Evolutionary conservation across 2,113 vertebrate genomes (phyloP).

Genomic region (Leptocoma aspasia): DNA sequence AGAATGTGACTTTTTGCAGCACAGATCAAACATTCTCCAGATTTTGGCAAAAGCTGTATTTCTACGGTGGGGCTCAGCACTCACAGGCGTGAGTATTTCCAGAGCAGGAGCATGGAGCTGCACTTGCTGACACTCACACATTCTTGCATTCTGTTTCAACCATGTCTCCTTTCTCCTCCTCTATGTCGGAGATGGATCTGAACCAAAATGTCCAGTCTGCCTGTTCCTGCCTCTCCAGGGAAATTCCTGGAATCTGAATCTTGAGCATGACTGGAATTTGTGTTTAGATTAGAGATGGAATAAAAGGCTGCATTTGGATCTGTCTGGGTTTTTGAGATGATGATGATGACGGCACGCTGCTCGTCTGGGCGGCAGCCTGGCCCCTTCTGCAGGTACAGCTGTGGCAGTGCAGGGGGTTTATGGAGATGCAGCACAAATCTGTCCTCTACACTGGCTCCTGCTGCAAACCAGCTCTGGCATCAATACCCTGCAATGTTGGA

Average conservation of each 20-base stretch:
- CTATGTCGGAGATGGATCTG: not conserved
- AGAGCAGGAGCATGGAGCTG: slow-evolving; percentile 39
- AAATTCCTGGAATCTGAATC: slow-evolving; percentile 24
- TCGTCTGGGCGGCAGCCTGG: not conserved
- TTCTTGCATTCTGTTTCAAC: slow-evolving; percentile 48
- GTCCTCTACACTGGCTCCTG: not conserved
- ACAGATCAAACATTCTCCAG: slow-evolving; percentile 50
- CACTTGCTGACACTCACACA: slow-evolving; percentile 59
- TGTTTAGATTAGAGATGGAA: not conserved
- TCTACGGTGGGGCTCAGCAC: not conserved
- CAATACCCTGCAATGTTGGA: rapidly evolving
- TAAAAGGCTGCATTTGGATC: not conserved
- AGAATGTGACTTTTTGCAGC: slow-evolving; percentile 58
- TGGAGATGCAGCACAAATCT: not conserved
- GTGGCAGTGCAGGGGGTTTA: not conserved
- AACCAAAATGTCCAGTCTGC: slow-evolving; percentile 48
- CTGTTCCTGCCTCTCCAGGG: not conserved
- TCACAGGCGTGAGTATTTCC: slow-evolving; percentile 29
- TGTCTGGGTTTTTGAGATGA: not conserved
- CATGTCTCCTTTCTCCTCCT: slow-evolving; percentile 38
- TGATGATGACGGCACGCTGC: not conserved
- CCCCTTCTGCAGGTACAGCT: not conserved
- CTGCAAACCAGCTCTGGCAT: not conserved
- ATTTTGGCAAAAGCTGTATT: slow-evolving; percentile 31
- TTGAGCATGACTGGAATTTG: slow-evolving; percentile 26